Evolutionary conservation across 2,888 invertebrate genomes (phyloP).

Genomic region (Eilema sororculum): DNA sequence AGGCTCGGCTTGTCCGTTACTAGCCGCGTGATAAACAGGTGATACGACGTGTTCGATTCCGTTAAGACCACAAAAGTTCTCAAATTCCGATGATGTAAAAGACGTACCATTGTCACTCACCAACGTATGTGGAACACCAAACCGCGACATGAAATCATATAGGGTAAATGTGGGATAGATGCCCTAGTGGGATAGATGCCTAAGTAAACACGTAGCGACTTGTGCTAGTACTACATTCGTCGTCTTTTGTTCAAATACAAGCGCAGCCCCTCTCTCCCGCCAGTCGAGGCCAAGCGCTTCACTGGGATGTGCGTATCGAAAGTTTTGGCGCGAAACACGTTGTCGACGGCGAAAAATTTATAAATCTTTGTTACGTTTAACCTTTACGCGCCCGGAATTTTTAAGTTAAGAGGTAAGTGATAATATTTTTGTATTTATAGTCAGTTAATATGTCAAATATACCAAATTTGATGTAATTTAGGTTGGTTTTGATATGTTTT

Average conservation of each 20-base stretch:
- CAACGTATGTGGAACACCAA: no score
- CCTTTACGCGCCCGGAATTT: background rate
- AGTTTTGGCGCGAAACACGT: background rate
- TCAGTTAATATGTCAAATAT: no score
- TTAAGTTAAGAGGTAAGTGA: background rate
- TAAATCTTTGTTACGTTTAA: background rate
- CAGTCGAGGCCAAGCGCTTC: background rate
- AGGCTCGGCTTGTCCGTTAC: no score
- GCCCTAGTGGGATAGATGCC: constrained; percentile 3
- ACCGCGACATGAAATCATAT: no score
- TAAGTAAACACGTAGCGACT: background rate
- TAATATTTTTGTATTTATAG: background rate
- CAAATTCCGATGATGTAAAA: no score
- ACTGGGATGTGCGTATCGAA: background rate
- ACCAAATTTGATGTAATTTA: background rate
- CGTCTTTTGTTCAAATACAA: background rate
- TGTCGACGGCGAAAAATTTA: background rate
- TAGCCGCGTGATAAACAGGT: no score
- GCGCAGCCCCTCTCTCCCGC: background rate
- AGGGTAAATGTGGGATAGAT: background rate
- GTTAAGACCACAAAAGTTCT: no score
- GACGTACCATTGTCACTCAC: no score
- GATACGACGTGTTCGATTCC: no score
- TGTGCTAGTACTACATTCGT: background rate
- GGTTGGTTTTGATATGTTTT: background rate